Base-by-base conservation (phyloP, 2,888 invertebrate species). In the Dorcus hopei region DNA sequence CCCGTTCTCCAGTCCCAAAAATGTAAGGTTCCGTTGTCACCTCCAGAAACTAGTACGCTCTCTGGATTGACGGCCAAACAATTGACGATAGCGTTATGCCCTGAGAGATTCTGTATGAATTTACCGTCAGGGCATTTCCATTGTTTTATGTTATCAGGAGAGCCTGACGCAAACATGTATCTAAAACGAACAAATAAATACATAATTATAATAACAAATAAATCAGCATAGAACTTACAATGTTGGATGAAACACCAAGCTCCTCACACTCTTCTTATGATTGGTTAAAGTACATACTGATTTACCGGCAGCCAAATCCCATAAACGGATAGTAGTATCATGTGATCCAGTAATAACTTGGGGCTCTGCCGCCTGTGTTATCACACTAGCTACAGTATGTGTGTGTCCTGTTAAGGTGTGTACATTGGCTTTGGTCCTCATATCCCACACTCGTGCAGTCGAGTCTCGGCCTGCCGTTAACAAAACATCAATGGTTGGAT, bases 1-100 rank as follows among this genome's bases (percentile, higher is more conserved):
- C 98, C 99, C 0, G 97, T 97, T 71, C 94, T 85, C 98, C 98
- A 99, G 77, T 99, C 99, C 98, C 98, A 99, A 72, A 94, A 91
- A 77, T 93, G 89, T 84, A 99, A 85, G 0, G 97, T 95, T 1
- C 99, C 99, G 75, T 99, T 99, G 76, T 99, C 98, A 19, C 95
- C 98, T 3, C 97, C 99, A 4, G 97, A 98, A 2, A 98, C 97
- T 3, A 99, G 80, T 9, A 98, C 98, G 0, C 96, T 95, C 71
- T 97, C 97, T 0, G 90, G 85, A 80, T 98, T 99, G 5, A 94
- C 90, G 0, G 95, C 96, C 79, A 99, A 84, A 70, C 97, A 95
- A 80, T 99, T 99, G 33, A 99, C 89, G 65, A 99, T 98, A 0
- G 97, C 93, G 77, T 95, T 98, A 77, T 99, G 99, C 0, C 98